Base-by-base conservation (phyloP, 2,113 vertebrate species). In the Forbesichthys agassizii region DNA sequence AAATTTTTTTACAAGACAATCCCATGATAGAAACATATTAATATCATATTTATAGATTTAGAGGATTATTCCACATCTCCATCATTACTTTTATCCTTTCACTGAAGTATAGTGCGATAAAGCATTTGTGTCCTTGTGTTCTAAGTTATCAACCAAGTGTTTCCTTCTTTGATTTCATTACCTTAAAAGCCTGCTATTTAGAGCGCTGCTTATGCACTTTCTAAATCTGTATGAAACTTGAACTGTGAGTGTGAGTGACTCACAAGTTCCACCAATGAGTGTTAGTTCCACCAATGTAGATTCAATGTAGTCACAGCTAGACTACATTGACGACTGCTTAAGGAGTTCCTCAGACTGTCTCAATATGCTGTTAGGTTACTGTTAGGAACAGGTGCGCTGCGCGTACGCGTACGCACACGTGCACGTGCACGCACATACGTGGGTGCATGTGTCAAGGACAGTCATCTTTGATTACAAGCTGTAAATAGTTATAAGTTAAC, bases 151-250 rank as follows among this genome's bases (percentile, higher is more conserved):
- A 16, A 83, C 20, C 79, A 75, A 71, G 48, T 61, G 48, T 14
- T 63, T 64, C 71, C 48, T 59, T 73, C 48, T 27, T 58, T 54
- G 13, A 73, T 66, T 81, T 81, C 88, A 89, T 84, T 75, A 87
- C 91, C 91, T 87, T 92, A 92, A 91, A 91, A 91, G 88, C 88
- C 79, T 74, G 73, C 69, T 85, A 88, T 82, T 78, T 78, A 81
- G 76, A 84, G 64, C 49, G 86, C 91, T 89, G 77, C 79, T 74
- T 57, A 46, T 82, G 89, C 91, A 90, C 88, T 90, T 92, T 92
- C 90, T 91, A 91, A 90, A 89, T 92, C 81, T 77, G 91, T 90
- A 79, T 85, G 90, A 91, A 92, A 92, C 84, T 62, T 85, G 89
- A 92, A 81, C 85, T 66, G 16, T 16, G 16, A 16, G 16, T 20